A percentile compares a stretch with the other conserved stretches of the same genome.
Conservation (phyloP, 2,888 invertebrate genomes). For the Gasteruption jaculator region DNA sequence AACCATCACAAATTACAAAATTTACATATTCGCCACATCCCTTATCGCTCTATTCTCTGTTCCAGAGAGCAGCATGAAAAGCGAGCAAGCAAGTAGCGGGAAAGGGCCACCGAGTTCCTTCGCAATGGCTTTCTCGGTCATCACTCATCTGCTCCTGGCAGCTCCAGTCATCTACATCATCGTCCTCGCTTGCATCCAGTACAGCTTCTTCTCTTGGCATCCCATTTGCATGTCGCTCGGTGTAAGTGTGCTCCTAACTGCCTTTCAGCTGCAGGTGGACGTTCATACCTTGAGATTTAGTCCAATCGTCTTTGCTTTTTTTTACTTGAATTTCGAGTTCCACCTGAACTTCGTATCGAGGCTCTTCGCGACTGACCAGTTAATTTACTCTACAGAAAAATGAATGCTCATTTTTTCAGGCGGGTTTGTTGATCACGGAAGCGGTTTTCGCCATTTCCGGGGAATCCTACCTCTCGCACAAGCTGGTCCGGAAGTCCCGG, state of each 20-base stretch:
- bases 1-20: too few species aligned
- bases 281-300: too few species aligned
- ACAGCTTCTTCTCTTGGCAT: conserved; percentile 44
- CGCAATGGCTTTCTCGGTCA: conserved; percentile 27
- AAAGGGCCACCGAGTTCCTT: conserved; percentile 33
- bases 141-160: conserved; percentile 40
- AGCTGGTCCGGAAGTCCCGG: conserved; percentile 31
- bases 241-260: conserved; percentile 33
- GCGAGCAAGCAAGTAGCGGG: conserved; percentile 22
- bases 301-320: too few species aligned
- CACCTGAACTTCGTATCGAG: too few species aligned
- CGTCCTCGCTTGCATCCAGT: conserved; percentile 28
- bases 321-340: too few species aligned
- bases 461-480: conserved; percentile 34
- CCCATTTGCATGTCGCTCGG: conserved; percentile 44
- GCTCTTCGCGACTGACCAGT: too few species aligned
- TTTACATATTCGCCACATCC: too few species aligned
- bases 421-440: conserved; percentile 37
- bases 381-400: too few species aligned
- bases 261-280: conserved; percentile 2
- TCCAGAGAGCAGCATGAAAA: conserved; percentile 33
- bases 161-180: conserved; percentile 43
- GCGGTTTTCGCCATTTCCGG: conserved; percentile 43
- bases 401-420: conserved; percentile 33
- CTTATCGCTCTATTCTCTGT: too few species aligned